Evolutionary conservation across 2,797 vertebrate species (phyloP).

Genomic region (Arnoldichthys spilopterus): DNA sequence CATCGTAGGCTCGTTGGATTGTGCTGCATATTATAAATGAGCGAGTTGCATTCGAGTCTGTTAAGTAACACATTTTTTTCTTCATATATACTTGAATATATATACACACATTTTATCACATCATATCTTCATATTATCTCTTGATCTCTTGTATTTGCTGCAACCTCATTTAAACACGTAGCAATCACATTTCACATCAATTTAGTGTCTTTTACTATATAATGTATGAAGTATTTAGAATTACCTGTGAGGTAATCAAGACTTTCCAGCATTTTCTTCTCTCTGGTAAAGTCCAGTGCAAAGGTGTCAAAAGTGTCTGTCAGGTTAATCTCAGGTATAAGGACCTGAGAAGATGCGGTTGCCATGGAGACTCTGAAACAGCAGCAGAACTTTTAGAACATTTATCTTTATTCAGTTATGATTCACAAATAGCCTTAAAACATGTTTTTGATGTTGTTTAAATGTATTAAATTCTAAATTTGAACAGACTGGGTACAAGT

Average conservation of each 20-base stretch:
- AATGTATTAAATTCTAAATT: too few species aligned
- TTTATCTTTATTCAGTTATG: background rate
- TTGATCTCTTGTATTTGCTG: background rate
- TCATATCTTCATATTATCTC: background rate
- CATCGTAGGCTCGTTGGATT: background rate
- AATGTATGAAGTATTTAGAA: background rate
- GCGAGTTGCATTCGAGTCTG: background rate
- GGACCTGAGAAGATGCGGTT: slow-evolving; percentile 96
- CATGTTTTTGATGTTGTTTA: too few species aligned
- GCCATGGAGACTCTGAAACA: slow-evolving; percentile 93
- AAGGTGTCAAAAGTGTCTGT: slow-evolving; percentile 97
- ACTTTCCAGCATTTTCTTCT: slow-evolving; percentile 97
- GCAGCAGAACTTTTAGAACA: background rate
- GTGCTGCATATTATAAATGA: background rate
- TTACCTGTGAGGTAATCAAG: slow-evolving; percentile 98
- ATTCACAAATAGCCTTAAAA: background rate
- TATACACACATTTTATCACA: background rate
- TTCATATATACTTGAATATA: too few species aligned
- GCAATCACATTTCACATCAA: background rate
- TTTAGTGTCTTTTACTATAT: background rate
- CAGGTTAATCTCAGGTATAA: slow-evolving; percentile 97
- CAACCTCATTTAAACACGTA: background rate
- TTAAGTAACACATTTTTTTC: background rate
- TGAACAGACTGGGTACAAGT: too few species aligned
- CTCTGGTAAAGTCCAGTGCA: slow-evolving; percentile 94